A percentile compares a stretch with the other conserved stretches of the same genome.
phyloP scores from a whole-genome alignment of 2,888 invertebrate species.

The Sinelater perroti region DNA sequence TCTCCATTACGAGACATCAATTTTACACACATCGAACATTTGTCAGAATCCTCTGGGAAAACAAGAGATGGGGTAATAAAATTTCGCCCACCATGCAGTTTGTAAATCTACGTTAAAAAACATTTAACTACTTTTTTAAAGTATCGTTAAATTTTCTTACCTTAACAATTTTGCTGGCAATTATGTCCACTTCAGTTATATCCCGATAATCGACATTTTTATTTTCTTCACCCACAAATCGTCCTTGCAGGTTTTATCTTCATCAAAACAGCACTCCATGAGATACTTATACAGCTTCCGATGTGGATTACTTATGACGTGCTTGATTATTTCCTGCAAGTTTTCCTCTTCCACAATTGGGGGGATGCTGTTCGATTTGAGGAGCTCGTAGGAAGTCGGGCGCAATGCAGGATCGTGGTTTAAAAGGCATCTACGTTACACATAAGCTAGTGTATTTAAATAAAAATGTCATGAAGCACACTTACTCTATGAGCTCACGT shows the following conservation, averaged over 20 bases:
- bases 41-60: too few relatives aligned
- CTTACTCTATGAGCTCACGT: neutral
- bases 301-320: slow-evolving; percentile 82
- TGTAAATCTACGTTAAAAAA: slow-evolving; percentile 73
- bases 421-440: slow-evolving; percentile 74
- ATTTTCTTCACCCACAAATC: too few relatives aligned
- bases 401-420: slow-evolving; percentile 84
- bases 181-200: too few relatives aligned
- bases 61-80: too few relatives aligned
- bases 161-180: neutral
- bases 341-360: slow-evolving; percentile 89
- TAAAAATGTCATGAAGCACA: slow-evolving; percentile 37
- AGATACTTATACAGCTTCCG: slow-evolving; percentile 80
- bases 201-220: too few relatives aligned
- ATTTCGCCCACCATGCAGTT: slow-evolving; percentile 80
- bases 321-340: slow-evolving; percentile 80
- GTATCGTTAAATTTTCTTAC: too few relatives aligned
- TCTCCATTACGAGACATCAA: slow-evolving; percentile 87
- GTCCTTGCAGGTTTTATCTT: too few relatives aligned
- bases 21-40: slow-evolving; percentile 75
- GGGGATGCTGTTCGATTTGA: slow-evolving; percentile 84
- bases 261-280: slow-evolving; percentile 66
- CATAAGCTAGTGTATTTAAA: neutral
- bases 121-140: too few relatives aligned
- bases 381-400: slow-evolving; percentile 85